Evolutionary conservation across 2,888 invertebrate genomes (phyloP).

Genomic region (Atrina japonica): DNA sequence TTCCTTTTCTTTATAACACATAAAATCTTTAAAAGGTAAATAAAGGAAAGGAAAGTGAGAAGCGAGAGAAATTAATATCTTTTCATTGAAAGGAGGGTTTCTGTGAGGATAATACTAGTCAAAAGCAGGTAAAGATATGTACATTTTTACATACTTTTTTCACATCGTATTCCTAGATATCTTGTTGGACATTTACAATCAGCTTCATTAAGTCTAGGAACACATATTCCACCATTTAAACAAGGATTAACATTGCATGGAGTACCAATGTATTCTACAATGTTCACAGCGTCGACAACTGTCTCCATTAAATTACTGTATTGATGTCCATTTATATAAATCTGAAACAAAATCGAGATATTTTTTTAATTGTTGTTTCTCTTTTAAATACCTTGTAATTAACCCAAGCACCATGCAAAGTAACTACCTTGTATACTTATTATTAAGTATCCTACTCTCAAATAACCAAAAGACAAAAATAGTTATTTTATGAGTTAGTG

Average conservation of each 20-base stretch:
- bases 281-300: conserved; percentile 81
- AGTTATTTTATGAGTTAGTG: too few relatives aligned
- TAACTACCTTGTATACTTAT: not conserved
- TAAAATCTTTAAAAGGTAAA: too few relatives aligned
- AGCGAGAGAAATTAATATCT: too few relatives aligned
- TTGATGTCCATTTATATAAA: conserved; percentile 70
- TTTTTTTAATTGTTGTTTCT: too few relatives aligned
- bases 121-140: too few relatives aligned
- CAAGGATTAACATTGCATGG: conserved; percentile 82
- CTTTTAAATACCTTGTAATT: not conserved
- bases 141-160: conserved; percentile 84
- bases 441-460: not conserved
- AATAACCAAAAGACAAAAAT: too few relatives aligned
- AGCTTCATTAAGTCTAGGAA: conserved; percentile 89
- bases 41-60: too few relatives aligned
- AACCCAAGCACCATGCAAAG: not conserved
- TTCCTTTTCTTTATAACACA: too few relatives aligned
- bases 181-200: conserved; percentile 89
- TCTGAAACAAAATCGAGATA: conserved; percentile 46
- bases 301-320: conserved; percentile 81
- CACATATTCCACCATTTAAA: conserved; percentile 90
- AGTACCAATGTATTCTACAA: conserved; percentile 83
- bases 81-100: too few relatives aligned
- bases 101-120: too few relatives aligned
- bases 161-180: conserved; percentile 90